Percentiles rank a stretch among this genome's conserved stretches.
phyloP scores from a whole-genome alignment of 2,113 vertebrate species.

The Pseudopipra pipra region DNA sequence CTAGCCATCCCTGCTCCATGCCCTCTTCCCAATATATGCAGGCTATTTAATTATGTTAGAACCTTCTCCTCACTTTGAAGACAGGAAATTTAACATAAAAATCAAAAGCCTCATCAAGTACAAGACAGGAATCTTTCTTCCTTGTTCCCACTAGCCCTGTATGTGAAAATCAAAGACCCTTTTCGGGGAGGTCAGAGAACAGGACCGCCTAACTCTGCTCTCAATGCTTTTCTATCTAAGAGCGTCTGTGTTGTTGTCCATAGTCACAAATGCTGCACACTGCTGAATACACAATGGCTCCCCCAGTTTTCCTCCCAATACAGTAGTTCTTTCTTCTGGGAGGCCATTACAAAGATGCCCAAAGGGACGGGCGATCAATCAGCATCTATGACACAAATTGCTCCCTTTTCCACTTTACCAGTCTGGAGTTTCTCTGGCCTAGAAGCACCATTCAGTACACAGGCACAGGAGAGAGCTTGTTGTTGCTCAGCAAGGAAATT shows the following conservation, averaged over 20 bases:
- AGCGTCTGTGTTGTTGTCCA: background rate
- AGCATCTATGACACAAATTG: constrained; percentile 11
- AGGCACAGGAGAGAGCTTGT: background rate
- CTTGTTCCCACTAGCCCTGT: background rate
- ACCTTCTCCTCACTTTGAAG: background rate
- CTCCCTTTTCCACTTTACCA: background rate
- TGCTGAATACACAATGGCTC: constrained; percentile 56
- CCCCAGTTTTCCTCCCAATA: constrained; percentile 12
- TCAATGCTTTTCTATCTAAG: background rate
- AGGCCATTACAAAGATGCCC: constrained; percentile 3
- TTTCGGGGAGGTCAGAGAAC: background rate
- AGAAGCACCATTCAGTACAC: background rate
- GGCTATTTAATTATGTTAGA: background rate
- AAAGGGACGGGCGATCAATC: background rate
- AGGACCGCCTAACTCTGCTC: background rate
- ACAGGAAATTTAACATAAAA: background rate
- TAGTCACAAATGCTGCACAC: background rate
- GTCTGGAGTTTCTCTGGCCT: background rate
- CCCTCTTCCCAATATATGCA: background rate
- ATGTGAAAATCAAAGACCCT: background rate
- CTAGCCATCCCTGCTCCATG: background rate
- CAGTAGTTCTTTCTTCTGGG: constrained; percentile 35
- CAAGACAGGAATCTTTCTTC: background rate
- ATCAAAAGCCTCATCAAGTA: background rate
- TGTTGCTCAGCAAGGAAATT: background rate